phyloP scores from a whole-genome alignment of 2,113 vertebrate species.

The Semicossyphus pulcher region DNA sequence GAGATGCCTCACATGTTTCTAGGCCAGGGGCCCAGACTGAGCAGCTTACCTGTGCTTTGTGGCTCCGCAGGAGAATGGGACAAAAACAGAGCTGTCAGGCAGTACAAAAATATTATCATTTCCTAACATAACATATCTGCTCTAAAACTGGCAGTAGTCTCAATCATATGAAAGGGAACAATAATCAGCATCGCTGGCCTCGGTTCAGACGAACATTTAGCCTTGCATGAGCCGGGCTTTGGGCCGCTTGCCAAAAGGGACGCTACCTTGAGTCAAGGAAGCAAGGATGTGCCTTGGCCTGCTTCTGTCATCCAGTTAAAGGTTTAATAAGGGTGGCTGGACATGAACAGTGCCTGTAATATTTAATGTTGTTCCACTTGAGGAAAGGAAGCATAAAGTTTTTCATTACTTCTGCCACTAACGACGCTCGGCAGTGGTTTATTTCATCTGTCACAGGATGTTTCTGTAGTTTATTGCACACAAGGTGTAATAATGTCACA shows the following conservation, averaged over 20 bases:
- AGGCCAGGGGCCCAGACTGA: constrained; percentile 85
- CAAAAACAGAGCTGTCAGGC: constrained; percentile 84
- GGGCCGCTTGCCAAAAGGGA: constrained; percentile 56
- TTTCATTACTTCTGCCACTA: constrained; percentile 35
- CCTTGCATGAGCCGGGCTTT: constrained; percentile 45
- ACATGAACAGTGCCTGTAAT: constrained; percentile 40
- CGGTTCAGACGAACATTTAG: constrained; percentile 20
- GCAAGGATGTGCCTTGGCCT: constrained; percentile 53
- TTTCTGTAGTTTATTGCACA: constrained; percentile 17
- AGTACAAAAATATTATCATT: constrained; percentile 84
- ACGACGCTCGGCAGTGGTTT: constrained; percentile 7
- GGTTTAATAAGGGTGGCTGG: constrained; percentile 50
- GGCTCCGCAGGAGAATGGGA: constrained; percentile 81
- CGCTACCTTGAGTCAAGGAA: constrained; percentile 57
- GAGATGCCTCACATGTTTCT: constrained; percentile 85
- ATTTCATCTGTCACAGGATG: not conserved
- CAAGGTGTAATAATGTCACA: not conserved
- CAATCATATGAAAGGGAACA: constrained; percentile 78
- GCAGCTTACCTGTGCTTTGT: constrained; percentile 88
- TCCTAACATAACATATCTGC: constrained; percentile 82
- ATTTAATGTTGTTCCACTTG: constrained; percentile 43
- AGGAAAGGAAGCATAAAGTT: constrained; percentile 39
- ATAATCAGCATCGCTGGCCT: constrained; percentile 59
- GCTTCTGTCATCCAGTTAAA: constrained; percentile 56
- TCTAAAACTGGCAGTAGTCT: constrained; percentile 76